phyloP scores from a whole-genome alignment of 2,797 vertebrate genomes.

The Phrynocephalus guinanensis region DNA sequence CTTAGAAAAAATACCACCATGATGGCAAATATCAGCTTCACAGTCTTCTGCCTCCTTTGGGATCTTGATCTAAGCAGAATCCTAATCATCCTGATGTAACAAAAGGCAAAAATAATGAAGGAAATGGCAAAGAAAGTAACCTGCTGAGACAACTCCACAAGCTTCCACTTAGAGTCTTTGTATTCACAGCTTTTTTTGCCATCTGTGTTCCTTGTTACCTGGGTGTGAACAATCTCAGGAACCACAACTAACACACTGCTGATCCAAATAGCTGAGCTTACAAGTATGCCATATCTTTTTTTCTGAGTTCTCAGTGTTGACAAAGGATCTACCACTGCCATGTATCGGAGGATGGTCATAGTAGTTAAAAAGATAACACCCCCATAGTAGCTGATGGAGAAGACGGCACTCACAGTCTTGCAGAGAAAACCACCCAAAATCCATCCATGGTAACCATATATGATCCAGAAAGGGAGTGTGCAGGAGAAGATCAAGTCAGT shows the following conservation, averaged over 20 bases:
- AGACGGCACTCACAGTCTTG: slow-evolving; percentile 83
- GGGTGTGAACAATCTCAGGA: slow-evolving; percentile 78
- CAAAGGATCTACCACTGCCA: slow-evolving; percentile 86
- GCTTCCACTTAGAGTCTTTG: slow-evolving; percentile 57
- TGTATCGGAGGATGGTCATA: slow-evolving; percentile 89
- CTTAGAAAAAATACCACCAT: slow-evolving; percentile 89
- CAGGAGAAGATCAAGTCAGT: slow-evolving; percentile 90
- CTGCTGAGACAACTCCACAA: slow-evolving; percentile 82
- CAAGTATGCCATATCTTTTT: slow-evolving; percentile 66
- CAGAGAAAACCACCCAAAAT: slow-evolving; percentile 83
- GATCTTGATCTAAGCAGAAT: slow-evolving; percentile 81
- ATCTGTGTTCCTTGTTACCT: slow-evolving; percentile 14
- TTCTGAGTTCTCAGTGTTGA: slow-evolving; percentile 78
- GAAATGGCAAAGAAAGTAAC: slow-evolving; percentile 85
- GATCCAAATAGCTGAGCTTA: slow-evolving; percentile 80
- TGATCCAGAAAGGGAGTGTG: slow-evolving; percentile 87
- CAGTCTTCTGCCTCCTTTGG: slow-evolving; percentile 83
- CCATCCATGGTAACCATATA: slow-evolving; percentile 81
- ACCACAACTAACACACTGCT: slow-evolving; percentile 78
- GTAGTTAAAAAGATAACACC: slow-evolving; percentile 88
- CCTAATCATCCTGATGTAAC: slow-evolving; percentile 86
- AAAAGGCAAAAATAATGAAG: slow-evolving; percentile 82
- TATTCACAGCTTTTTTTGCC: slow-evolving; percentile 70
- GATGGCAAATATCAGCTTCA: slow-evolving; percentile 89
- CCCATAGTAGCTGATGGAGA: slow-evolving; percentile 89